Evolutionary conservation across 2,113 vertebrate species (phyloP), one percentile per base, ranked within the genome.

Genomic region (Rhombomys opimus): DNA sequence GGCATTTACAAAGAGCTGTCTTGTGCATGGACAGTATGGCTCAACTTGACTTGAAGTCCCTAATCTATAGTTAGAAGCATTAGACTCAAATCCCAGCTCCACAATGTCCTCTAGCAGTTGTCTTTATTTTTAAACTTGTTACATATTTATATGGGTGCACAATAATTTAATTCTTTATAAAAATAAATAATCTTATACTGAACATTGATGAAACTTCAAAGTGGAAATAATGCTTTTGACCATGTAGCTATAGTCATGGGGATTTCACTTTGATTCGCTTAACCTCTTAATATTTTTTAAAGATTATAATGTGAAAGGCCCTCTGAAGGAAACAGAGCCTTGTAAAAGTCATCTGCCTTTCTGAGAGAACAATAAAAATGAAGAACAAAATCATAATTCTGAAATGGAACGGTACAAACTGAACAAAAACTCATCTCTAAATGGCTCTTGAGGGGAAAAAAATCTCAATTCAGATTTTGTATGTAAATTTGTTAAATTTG

Each of bases 101-200:
- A 84, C 41, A 35, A 54, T 67, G 22, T 63, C 77, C 85, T 54
- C 75, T 22, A 87, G 22, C 32, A 84, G 54, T 27, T 95, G 89
- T 76, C 76, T 91, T 96, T 89, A 87, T 89, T 94, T 96, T 85
- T 50, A 89, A 91, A 80, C 22, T 95, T 50, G 20, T 68, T 88
- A 57, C 68, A 81, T 75, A 89, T 85, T 80, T 87, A 82, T 59
- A n/a, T 76, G 27, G 32, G 63, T 65, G 17, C 65, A 81, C 52
- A 89, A 67, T 15, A 75, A 86, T 91, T 84, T 87, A 91, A 86
- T 54, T 95, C 32, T 70, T 94, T 70, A 38, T 73, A 78, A 98
- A 97, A 96, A 85, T 68, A 85, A 87, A 95, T 2, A 73, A 8
- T 75, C 12, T 68, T 96, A 32, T 91, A 67, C 32, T 93, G n/a